Evolutionary conservation across 2,888 invertebrate genomes (phyloP).

Genomic region (Caprella mutica): DNA sequence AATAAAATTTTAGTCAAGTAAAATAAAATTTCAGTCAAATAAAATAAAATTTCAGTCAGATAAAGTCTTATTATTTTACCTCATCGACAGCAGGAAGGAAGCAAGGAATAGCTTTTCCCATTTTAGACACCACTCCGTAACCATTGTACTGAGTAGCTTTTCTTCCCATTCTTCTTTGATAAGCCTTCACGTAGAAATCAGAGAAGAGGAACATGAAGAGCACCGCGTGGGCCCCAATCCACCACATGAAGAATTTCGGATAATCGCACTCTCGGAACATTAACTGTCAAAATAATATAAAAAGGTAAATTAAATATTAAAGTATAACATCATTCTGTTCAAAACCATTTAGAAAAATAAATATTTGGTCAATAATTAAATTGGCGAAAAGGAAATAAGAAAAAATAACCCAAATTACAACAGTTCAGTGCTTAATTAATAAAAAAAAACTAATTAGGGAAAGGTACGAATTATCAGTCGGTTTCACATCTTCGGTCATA

Average conservation of each 20-base stretch:
- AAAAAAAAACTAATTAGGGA: background rate
- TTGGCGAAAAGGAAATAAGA: background rate
- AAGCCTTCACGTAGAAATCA: conserved; percentile 82
- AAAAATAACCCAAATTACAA: background rate
- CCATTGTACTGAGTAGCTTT: background rate
- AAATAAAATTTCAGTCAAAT: no score
- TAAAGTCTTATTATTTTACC: no score
- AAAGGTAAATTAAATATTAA: no score
- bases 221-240: conserved; percentile 89
- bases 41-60: no score
- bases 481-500: no score
- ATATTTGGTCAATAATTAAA: conserved; percentile 3
- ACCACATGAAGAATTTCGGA: conserved; percentile 84
- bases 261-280: conserved; percentile 84
- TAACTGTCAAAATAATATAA: conserved; percentile 43
- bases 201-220: conserved; percentile 93
- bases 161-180: conserved; percentile 40
- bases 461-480: no score
- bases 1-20: no score
- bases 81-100: background rate
- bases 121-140: background rate
- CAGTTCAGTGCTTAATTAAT: background rate
- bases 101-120: background rate
- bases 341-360: conserved; percentile 10
- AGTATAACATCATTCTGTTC: background rate